Conservation (phyloP, 2,888 invertebrate genomes). For the Andricus quercusramuli region DNA sequence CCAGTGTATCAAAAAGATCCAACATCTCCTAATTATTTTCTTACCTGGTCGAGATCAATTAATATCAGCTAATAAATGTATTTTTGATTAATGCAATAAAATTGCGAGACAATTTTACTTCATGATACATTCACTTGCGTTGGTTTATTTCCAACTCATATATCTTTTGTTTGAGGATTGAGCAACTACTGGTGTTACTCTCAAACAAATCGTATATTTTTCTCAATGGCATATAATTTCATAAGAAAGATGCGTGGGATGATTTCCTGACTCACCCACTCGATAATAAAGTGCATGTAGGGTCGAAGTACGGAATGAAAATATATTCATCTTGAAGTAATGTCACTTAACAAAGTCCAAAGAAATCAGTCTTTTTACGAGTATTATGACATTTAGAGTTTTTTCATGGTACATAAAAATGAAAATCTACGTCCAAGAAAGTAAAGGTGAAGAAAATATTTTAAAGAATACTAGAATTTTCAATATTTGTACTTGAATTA, state of each 20-base stretch:
- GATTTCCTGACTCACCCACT: conserved; percentile 28
- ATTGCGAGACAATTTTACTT: background rate
- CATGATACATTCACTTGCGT: background rate
- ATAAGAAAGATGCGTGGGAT: conserved; percentile 8
- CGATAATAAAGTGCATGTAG: conserved; percentile 28
- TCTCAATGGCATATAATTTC: background rate
- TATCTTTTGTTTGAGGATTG: background rate
- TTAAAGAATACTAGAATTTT: too few species aligned
- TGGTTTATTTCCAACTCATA: background rate
- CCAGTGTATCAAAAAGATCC: too few species aligned
- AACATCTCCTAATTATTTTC: too few species aligned
- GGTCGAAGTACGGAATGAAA: background rate
- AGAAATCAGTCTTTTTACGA: background rate
- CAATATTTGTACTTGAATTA: too few species aligned
- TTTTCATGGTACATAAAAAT: background rate
- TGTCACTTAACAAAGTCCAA: background rate
- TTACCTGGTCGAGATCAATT: too few species aligned
- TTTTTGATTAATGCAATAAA: too few species aligned
- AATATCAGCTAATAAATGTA: too few species aligned
- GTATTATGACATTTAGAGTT: background rate
- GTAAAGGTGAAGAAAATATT: background rate
- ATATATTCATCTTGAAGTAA: conserved; percentile 8
- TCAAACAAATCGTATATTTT: background rate
- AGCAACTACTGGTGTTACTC: conserved; percentile 22
- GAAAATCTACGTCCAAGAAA: background rate